Base-by-base conservation (phyloP, 2,113 vertebrate genomes). In the Lota lota region DNA sequence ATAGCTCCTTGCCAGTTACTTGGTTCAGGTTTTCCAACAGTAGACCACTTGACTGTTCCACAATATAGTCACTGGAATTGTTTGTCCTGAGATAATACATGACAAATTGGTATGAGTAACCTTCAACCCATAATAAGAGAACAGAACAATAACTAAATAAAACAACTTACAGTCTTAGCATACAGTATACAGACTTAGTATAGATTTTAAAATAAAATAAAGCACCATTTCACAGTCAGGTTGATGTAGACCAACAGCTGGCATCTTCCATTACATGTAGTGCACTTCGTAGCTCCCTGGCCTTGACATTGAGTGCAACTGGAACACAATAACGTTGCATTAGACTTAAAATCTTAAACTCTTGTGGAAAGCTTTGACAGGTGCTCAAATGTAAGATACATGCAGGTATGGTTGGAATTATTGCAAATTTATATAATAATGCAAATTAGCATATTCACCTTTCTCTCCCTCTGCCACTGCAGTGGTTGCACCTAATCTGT, bases 201-300 rank as follows among this genome's bases (percentile, higher is more conserved):
- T 33, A 7, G 28, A 33, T 33, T 33, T 33, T 65, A 47, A 74
- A 33, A 78, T 1, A 28, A 14, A 18, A 69, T 59, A 59, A 1
- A 1, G 28, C 24, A 88, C 93, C 93, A 94, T 83, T 86, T 88
- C 18, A 91, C 78, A 10, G 59, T 91, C 67, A 94, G 87, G 20
- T 78, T 70, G 16, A 90, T 89, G 80, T 81, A 92, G 53, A 88
- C 85, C 67, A 89, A 73, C 64, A 94, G 82, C 74, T 87, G 76
- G 40, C 89, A 86, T 76, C 79, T 82, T 68, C 91, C 93, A 3
- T 0, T 3, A 11, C 93, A 93, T 2, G 33, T 50, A 0, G 57
- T 1, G 78, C 91, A 92, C 4, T 74, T 10, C 0, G 0, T 61
- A 0, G 66, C 77, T 47, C 91, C 91, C 51, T 69, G 61, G 4